These are phyloP conservation scores for Microtus pennsylvanicus DNA, from an alignment of 2,113 vertebrate genomes.

Conservation along the genomic window DNA sequence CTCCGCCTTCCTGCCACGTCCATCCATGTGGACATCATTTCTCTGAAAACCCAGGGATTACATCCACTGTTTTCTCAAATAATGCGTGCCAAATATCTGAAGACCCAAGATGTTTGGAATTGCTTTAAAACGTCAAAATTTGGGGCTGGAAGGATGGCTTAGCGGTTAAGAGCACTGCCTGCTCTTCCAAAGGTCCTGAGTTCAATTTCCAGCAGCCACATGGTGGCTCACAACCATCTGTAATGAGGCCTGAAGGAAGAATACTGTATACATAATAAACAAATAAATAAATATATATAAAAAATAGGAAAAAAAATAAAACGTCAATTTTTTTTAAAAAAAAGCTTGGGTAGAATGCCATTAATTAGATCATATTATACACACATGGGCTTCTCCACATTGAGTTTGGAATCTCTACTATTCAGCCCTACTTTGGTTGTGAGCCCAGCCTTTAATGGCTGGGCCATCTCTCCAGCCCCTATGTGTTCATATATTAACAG, in stretches of 20 bases:
- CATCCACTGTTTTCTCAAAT: slow-evolving; percentile 42
- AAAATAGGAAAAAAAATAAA: no score
- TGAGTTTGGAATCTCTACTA: background rate
- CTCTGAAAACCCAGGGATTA: slow-evolving; percentile 35
- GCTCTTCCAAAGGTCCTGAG: no score
- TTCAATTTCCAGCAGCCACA: no score
- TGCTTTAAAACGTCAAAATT: slow-evolving; percentile 55
- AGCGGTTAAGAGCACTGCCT: no score
- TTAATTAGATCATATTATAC: background rate
- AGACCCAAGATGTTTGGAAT: slow-evolving; percentile 42
- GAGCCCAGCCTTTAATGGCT: background rate
- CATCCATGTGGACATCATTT: background rate
- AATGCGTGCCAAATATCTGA: slow-evolving; percentile 35
- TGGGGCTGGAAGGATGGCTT: no score
- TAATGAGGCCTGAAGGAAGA: no score
- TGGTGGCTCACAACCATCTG: no score
- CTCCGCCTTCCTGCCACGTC: background rate
- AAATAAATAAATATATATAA: no score
- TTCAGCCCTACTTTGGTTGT: background rate
- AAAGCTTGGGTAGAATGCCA: background rate
- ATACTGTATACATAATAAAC: no score
- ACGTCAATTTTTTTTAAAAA: background rate
- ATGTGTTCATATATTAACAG: background rate
- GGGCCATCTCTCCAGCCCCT: background rate
- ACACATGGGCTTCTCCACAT: background rate